A percentile compares a stretch with the other conserved stretches of the same genome.
Evolutionary conservation across 2,797 vertebrate genomes (phyloP).

Genomic region (Sardinella longiceps): DNA sequence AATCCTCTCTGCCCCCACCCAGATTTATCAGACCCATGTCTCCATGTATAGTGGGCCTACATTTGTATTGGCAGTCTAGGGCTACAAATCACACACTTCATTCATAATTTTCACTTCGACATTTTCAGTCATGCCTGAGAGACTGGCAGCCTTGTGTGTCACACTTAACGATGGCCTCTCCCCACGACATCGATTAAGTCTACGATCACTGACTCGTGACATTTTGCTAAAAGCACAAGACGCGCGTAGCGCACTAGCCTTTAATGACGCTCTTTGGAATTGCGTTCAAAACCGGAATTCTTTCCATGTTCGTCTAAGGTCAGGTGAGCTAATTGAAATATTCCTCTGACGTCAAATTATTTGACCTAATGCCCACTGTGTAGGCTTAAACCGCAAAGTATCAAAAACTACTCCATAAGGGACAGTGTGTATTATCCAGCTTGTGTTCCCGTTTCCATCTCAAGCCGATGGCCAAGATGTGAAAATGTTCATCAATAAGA

Average conservation of each 20-base stretch:
- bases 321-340: not conserved
- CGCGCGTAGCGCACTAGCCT: conserved; percentile 34
- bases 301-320: not conserved
- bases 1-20: no score
- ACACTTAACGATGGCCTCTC: conserved; percentile 65
- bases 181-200: conserved; percentile 69
- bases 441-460: no score
- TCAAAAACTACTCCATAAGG: not conserved
- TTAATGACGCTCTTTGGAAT: not conserved
- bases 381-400: not conserved
- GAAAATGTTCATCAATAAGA: not conserved
- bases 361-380: not conserved
- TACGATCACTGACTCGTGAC: conserved; percentile 70
- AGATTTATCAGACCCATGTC: no score
- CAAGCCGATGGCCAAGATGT: not conserved
- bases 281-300: not conserved
- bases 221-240: conserved; percentile 79
- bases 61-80: not conserved
- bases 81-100: conserved; percentile 21
- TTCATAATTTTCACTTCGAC: conserved; percentile 53
- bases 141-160: conserved; percentile 53
- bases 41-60: no score
- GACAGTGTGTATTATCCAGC: not conserved
- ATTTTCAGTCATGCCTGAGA: conserved; percentile 59
- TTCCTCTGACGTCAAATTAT: conserved; percentile 1